A percentile compares a stretch with the other conserved stretches of the same genome.
These are phyloP conservation scores for Camponotus pennsylvanicus DNA, from an alignment of 1,140 invertebrate genomes.

Conservation along the genomic window DNA sequence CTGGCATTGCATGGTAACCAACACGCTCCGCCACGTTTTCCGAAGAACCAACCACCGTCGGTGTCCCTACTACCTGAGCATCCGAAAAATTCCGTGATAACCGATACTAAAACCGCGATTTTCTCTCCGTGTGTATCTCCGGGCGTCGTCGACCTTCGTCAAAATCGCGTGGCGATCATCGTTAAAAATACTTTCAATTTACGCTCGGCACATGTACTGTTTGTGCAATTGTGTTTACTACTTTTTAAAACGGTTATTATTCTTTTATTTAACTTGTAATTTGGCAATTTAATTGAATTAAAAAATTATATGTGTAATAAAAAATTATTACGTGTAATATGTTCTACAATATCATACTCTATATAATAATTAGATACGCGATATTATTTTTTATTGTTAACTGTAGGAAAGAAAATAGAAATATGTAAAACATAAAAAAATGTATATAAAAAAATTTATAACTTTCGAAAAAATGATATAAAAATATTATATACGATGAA, in stretches of 20 bases:
- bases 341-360: too few species aligned
- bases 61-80: constrained; percentile 13
- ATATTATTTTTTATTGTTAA: not conserved
- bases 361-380: too few species aligned
- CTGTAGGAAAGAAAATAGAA: not conserved
- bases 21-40: constrained; percentile 68
- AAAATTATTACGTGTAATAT: not conserved
- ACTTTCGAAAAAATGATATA: not conserved
- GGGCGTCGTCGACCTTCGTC: constrained; percentile 15
- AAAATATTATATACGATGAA: not conserved
- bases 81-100: constrained; percentile 48
- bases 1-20: constrained; percentile 71
- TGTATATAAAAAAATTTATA: not conserved
- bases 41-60: constrained; percentile 35
- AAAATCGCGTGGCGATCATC: constrained; percentile 13
- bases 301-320: too few species aligned
- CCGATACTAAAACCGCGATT: constrained; percentile 50
- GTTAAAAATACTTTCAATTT: not conserved
- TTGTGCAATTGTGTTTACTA: not conserved
- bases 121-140: constrained; percentile 16
- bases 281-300: not conserved
- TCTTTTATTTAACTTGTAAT: not conserved
- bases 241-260: not conserved
- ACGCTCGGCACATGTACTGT: not conserved
- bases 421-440: not conserved